phyloP scores from a whole-genome alignment of 2,113 vertebrate genomes.

The Rhinoptilus africanus region DNA sequence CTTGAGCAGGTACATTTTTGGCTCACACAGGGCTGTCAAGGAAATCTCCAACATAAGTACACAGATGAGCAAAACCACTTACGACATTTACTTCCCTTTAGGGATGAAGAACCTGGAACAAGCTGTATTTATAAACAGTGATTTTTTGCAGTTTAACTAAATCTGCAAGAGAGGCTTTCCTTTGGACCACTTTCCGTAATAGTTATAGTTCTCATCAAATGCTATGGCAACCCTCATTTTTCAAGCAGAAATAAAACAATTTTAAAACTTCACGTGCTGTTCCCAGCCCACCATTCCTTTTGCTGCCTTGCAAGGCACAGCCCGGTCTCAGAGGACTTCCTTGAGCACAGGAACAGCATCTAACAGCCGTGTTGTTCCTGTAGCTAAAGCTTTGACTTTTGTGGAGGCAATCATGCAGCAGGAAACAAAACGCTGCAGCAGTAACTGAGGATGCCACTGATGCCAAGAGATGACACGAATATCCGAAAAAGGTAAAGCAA shows the following conservation, averaged over 20 bases:
- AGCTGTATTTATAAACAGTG: not conserved
- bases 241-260: not conserved
- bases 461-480: rapidly evolving
- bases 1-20: not conserved
- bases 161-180: not conserved
- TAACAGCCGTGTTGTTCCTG: not conserved
- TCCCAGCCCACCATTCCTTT: not conserved
- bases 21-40: not conserved
- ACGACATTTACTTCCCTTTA: not conserved
- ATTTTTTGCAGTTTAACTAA: not conserved
- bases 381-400: not conserved
- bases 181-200: not conserved
- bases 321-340: not conserved
- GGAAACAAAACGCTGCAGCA: not conserved
- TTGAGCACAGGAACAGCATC: not conserved
- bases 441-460: not conserved
- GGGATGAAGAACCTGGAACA: not conserved
- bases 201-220: not conserved
- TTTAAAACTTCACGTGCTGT: not conserved
- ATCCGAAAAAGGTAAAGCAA: not conserved
- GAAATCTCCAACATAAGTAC: not conserved
- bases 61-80: conserved; percentile 7
- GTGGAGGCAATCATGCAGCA: not conserved
- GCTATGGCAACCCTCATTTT: not conserved
- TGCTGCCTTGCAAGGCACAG: not conserved